These are phyloP conservation scores for Hesperia comma DNA, from an alignment of 2,888 invertebrate genomes.

Conservation along the genomic window DNA sequence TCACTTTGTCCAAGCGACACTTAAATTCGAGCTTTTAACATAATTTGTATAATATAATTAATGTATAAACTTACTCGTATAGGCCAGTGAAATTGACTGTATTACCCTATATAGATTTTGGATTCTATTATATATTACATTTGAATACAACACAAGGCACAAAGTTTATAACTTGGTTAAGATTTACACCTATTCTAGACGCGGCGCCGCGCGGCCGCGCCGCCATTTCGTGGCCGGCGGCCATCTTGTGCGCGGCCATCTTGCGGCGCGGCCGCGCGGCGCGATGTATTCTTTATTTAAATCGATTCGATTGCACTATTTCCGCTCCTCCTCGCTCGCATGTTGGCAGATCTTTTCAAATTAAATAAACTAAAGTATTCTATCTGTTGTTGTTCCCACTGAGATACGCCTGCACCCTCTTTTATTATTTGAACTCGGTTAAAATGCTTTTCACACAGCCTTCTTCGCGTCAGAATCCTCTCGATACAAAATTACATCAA, in stretches of 20 bases:
- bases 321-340: slow-evolving; percentile 53
- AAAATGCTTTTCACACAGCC: slow-evolving; percentile 81
- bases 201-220: slow-evolving; percentile 5
- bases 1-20: slow-evolving; percentile 72
- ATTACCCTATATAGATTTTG: slow-evolving; percentile 71
- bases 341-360: slow-evolving; percentile 73
- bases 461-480: slow-evolving; percentile 52
- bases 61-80: slow-evolving; percentile 64
- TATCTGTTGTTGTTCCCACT: slow-evolving; percentile 52
- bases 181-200: slow-evolving; percentile 52
- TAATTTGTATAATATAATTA: slow-evolving; percentile 65
- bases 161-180: slow-evolving; percentile 61
- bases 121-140: slow-evolving; percentile 58
- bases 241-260: not conserved
- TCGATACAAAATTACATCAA: slow-evolving; percentile 54
- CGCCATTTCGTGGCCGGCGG: not conserved
- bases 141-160: slow-evolving; percentile 81
- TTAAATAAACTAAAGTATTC: slow-evolving; percentile 50
- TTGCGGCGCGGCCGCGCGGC: not conserved
- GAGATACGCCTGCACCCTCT: slow-evolving; percentile 47
- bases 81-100: slow-evolving; percentile 80
- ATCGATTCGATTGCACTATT: slow-evolving; percentile 60
- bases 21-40: slow-evolving; percentile 77
- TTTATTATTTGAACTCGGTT: slow-evolving; percentile 50
- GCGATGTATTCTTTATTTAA: slow-evolving; percentile 46